A percentile compares a stretch with the other conserved stretches of the same genome.
Evolutionary conservation across 2,113 vertebrate genomes (phyloP).

Genomic region (Rhinopomastus cyanomelas): DNA sequence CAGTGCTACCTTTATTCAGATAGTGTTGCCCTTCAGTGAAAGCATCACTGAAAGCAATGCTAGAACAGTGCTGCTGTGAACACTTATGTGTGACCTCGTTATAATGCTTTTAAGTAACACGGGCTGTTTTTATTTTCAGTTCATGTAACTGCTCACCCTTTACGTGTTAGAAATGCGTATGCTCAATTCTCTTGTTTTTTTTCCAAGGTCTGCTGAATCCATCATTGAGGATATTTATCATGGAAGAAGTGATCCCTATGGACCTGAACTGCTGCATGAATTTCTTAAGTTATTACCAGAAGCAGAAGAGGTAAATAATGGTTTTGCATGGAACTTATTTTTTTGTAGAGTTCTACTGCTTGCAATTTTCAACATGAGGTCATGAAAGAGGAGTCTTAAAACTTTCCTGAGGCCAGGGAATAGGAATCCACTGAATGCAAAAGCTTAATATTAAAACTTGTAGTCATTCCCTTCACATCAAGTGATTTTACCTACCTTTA

Average conservation of each 20-base stretch:
- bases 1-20: background rate
- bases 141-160: background rate
- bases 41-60: background rate
- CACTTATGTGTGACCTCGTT: background rate
- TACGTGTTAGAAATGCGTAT: constrained; percentile 25
- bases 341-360: background rate
- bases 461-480: background rate
- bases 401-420: background rate
- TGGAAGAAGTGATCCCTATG: constrained; percentile 85
- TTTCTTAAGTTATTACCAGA: constrained; percentile 94
- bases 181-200: constrained; percentile 56
- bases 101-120: background rate
- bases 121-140: background rate
- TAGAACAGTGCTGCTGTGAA: background rate
- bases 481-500: background rate
- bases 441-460: background rate
- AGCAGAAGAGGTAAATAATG: constrained; percentile 86
- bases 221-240: constrained; percentile 90
- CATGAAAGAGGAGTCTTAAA: background rate
- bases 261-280: constrained; percentile 87
- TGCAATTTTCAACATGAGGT: background rate
- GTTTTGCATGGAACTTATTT: background rate
- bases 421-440: background rate
- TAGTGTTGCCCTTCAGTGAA: background rate
- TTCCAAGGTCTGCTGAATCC: constrained; percentile 85